Conservation (phyloP, 2,113 vertebrate species). For the Cyprinus carpio region DNA sequence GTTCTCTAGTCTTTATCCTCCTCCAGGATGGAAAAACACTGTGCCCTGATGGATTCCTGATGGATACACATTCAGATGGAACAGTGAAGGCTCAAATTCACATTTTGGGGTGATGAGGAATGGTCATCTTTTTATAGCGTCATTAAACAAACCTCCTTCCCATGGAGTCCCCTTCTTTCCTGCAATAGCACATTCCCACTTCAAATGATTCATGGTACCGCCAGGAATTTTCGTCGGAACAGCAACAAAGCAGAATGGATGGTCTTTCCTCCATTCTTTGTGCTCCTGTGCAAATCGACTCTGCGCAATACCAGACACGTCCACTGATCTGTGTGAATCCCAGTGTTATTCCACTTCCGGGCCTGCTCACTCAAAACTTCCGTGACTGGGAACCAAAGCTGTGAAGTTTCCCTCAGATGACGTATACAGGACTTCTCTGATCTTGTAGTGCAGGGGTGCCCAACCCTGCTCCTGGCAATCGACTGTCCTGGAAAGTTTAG, state of each 20-base stretch:
- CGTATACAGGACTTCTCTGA: neutral
- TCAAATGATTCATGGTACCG: constrained; percentile 99
- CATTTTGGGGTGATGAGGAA: constrained; percentile 79
- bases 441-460: neutral
- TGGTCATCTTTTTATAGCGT: constrained; percentile 86
- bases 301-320: constrained; percentile 91
- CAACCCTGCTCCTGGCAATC: no score
- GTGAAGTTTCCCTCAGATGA: neutral
- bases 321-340: constrained; percentile 68
- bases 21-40: no score
- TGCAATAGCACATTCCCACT: constrained; percentile 98
- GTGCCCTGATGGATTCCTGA: constrained; percentile 79
- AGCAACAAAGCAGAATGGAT: constrained; percentile 98
- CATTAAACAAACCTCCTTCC: constrained; percentile 76
- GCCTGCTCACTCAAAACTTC: no score
- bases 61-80: constrained; percentile 88
- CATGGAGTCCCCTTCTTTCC: constrained; percentile 92
- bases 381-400: neutral
- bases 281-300: constrained; percentile 98
- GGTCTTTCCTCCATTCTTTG: constrained; percentile 98
- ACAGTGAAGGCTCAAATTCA: constrained; percentile 88
- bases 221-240: constrained; percentile 98
- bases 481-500: no score
- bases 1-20: no score
- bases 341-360: neutral